Evolutionary conservation across 1,140 invertebrate genomes (phyloP), one percentile per base, ranked within the genome.

Genomic region (Drosophila pseudoananassae): DNA sequence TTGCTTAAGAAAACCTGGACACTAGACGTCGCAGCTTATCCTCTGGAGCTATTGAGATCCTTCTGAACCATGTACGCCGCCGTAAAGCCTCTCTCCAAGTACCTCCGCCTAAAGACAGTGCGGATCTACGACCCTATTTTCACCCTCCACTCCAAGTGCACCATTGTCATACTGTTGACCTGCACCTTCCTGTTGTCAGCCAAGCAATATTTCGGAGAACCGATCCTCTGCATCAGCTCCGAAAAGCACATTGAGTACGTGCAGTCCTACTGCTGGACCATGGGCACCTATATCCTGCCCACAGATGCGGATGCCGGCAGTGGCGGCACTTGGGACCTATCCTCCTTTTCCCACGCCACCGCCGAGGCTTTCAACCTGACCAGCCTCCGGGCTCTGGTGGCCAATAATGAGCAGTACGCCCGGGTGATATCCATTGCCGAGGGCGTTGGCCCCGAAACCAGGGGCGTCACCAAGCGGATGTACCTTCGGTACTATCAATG

Each of bases 401-500:
- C 64, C 38, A 58, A 70, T 4, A 88, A 88, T 14, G 66, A 79
- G 36, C 66, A 83, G 6, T 85, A 81, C 6, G 76, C 76, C 6
- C 69, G 78, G 6, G 17, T 77, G 5, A 15, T 90, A 1, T 76
- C 83, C 12, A 82, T 90, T 15, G 82, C 87, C 29, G 80, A 90
- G 53, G 85, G 85, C 7, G 85, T 90, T 0, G 85, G 92, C 0
- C 71, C 74, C 0, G 75, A 78, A 4, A 76, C 52, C 1, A 73
- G 90, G 1, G 83, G 93, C 66, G 68, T 88, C 0, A 94, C 95
- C 56, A 92, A 94, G 74, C 93, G 94, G 20, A 92, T 94, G 55
- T 94, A 95, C 75, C 95, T 96, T 71, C 95, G 95, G 31, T 98
- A 98, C 92, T 98, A 98, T 91, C 97, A 98, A 91, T 98, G 97